phyloP scores from a whole-genome alignment of 1,140 invertebrate genomes.

The Battus philenor region DNA sequence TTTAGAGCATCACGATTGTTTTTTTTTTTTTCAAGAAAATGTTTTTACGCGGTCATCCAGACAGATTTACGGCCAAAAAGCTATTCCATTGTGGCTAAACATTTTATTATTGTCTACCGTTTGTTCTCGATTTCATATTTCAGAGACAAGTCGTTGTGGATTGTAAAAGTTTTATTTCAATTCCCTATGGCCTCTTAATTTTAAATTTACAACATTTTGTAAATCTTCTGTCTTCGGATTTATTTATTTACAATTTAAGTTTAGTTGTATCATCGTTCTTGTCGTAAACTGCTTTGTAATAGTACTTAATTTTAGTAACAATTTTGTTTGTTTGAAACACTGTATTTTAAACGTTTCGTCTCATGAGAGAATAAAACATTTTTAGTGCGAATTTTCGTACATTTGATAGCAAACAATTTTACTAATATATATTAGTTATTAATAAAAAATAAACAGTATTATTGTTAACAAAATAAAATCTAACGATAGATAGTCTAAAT shows the following conservation, averaged over 20 bases:
- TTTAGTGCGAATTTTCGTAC: no score
- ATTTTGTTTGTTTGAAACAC: no score
- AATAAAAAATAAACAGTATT: no score
- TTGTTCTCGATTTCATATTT: constrained; percentile 22
- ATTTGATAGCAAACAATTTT: no score
- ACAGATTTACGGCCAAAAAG: constrained; percentile 44
- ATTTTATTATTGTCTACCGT: constrained; percentile 40
- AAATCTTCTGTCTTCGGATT: constrained; percentile 4
- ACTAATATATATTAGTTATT: no score
- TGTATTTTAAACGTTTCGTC: no score
- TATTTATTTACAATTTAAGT: constrained; percentile 3
- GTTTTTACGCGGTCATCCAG: constrained; percentile 36
- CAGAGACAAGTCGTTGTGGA: background rate
- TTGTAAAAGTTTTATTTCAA: constrained; percentile 6
- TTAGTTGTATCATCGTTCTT: no score
- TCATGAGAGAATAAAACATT: no score
- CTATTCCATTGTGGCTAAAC: constrained; percentile 44
- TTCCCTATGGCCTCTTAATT: background rate
- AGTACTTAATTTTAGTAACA: no score
- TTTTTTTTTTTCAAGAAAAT: constrained; percentile 32
- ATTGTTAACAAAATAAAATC: no score
- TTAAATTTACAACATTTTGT: constrained; percentile 12
- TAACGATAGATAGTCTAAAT: no score
- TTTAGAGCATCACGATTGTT: constrained; percentile 35
- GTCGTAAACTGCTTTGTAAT: no score